A percentile compares a stretch with the other conserved stretches of the same genome.
Evolutionary conservation across 2,113 vertebrate species (phyloP).

Genomic region (Typhlomys cinereus): DNA sequence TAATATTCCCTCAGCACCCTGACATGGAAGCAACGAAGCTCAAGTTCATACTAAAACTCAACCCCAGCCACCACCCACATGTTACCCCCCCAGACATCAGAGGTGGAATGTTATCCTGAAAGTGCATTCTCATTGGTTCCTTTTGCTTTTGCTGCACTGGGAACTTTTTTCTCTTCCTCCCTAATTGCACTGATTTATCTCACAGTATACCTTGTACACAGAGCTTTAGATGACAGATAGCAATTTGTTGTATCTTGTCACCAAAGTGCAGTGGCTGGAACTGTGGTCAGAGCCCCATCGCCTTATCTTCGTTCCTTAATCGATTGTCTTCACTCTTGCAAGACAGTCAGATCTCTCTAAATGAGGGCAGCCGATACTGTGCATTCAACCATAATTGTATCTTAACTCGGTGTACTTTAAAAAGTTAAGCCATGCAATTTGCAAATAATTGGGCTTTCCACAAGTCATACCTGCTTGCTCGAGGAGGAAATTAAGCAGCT

Average conservation of each 20-base stretch:
- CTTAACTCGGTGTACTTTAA: slow-evolving; percentile 63
- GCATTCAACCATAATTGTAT: slow-evolving; percentile 53
- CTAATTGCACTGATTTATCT: slow-evolving; percentile 58
- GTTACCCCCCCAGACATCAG: background rate
- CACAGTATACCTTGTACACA: slow-evolving; percentile 6
- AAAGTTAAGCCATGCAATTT: slow-evolving; percentile 66
- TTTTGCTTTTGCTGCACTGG: background rate
- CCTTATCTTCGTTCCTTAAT: slow-evolving; percentile 31
- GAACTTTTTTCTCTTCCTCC: slow-evolving; percentile 15
- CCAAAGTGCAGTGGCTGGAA: slow-evolving; percentile 18
- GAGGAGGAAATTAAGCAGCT: slow-evolving; percentile 50
- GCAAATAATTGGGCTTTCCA: slow-evolving; percentile 54
- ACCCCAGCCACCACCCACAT: background rate
- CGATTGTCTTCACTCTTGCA: slow-evolving; percentile 48
- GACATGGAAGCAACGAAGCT: background rate
- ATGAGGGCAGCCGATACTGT: slow-evolving; percentile 39
- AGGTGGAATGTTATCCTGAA: background rate
- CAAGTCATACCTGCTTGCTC: slow-evolving; percentile 47
- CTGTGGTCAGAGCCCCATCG: slow-evolving; percentile 23
- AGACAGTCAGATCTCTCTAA: slow-evolving; percentile 51
- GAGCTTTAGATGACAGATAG: slow-evolving; percentile 55
- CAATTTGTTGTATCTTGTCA: slow-evolving; percentile 67
- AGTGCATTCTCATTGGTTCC: background rate
- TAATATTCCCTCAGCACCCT: background rate
- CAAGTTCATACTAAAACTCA: background rate